These are phyloP conservation scores for Columba guinea DNA, from an alignment of 2,797 vertebrate species.

Conservation along the genomic window DNA sequence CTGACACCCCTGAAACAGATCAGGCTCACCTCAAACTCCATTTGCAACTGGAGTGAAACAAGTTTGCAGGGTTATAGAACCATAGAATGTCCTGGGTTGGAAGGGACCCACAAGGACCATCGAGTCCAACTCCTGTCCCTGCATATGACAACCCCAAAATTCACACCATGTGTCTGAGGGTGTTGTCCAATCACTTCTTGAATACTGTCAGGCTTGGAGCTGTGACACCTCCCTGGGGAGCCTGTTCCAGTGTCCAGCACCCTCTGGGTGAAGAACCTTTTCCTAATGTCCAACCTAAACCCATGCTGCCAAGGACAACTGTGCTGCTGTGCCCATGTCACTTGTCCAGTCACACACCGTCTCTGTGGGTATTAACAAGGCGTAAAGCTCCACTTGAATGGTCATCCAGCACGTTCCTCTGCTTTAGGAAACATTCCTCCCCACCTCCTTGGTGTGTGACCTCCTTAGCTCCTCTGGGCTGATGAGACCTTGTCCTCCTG, in stretches of 20 bases:
- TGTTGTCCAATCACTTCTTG: too few relatives aligned
- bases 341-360: fast-evolving
- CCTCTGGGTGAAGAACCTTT: too few relatives aligned
- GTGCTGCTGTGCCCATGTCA: not conserved
- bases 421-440: not conserved
- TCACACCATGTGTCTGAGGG: too few relatives aligned
- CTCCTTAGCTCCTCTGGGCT: not conserved
- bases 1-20: not conserved
- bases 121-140: too few relatives aligned
- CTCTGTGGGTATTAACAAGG: not conserved
- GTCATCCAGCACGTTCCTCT: not conserved
- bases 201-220: too few relatives aligned
- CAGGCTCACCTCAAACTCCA: not conserved
- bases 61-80: too few relatives aligned
- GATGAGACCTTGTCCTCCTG: not conserved
- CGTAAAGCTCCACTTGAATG: not conserved
- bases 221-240: too few relatives aligned
- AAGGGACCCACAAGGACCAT: too few relatives aligned
- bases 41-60: not conserved
- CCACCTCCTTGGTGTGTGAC: not conserved
- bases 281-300: not conserved
- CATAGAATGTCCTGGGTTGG: too few relatives aligned
- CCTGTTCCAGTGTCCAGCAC: too few relatives aligned
- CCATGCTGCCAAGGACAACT: fast-evolving
- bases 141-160: too few relatives aligned